A percentile compares a stretch with the other conserved stretches of the same genome.
phyloP scores from a whole-genome alignment of 53 echinoderm and acorn worm species.

The Glandiceps talaboti region DNA sequence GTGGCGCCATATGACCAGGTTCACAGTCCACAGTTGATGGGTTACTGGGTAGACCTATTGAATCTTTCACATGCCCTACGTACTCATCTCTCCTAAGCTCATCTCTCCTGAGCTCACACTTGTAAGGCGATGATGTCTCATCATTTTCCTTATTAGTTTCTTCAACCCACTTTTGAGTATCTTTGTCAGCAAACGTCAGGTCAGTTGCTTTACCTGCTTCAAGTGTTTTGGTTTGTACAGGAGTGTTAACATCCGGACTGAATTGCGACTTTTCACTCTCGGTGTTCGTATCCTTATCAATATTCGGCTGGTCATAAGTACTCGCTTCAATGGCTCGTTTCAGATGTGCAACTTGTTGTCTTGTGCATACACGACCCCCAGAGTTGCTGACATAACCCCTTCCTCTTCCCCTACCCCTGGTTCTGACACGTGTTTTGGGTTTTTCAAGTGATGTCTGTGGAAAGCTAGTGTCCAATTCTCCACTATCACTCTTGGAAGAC shows the following conservation, averaged over 20 bases:
- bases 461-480: not conserved
- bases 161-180: not conserved
- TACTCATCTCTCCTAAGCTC: not conserved
- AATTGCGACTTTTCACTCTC: not conserved
- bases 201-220: not conserved
- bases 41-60: not conserved
- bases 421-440: not conserved
- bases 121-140: not conserved
- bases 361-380: not conserved
- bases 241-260: not conserved
- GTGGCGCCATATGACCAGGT: not conserved
- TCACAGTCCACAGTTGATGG: not conserved
- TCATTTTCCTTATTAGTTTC: too few relatives aligned
- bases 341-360: not conserved
- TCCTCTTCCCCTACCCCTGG: not conserved
- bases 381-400: not conserved
- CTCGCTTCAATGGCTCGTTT: not conserved
- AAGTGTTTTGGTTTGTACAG: too few relatives aligned
- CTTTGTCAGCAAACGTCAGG: not conserved
- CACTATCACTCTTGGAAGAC: not conserved
- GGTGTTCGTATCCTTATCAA: not conserved
- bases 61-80: not conserved
- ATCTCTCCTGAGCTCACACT: not conserved
- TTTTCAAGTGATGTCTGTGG: not conserved
- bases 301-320: not conserved